Base-by-base conservation (phyloP, 2,797 vertebrate genomes). In the Falco concolor region DNA sequence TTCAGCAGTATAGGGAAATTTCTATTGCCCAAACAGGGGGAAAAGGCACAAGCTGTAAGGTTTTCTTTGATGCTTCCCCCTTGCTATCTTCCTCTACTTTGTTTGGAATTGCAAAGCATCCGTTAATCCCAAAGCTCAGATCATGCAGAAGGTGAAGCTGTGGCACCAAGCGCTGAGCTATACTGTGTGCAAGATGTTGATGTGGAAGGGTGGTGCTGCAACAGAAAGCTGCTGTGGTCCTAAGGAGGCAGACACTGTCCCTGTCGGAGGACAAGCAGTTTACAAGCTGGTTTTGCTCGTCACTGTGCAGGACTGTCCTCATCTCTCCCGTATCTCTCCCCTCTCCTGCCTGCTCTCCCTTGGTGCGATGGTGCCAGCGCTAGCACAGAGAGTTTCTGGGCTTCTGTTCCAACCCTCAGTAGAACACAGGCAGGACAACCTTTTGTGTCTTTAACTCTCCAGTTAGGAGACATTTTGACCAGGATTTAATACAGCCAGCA, bases 201-300 rank as follows among this genome's bases (percentile, higher is more conserved):
- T 38, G 52, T 40, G 63, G 65, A 67, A 72, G 19, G 21, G 14
- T 13, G 84, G 25, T 61, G 19, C 34, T 67, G 40, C 28, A 47
- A 10, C 34, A 42, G 34, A 54, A 84, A 19, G 23, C 25, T 13
- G 6, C 27, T 23, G 19, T 32, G n/a, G 28, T 78, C 53, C 40
- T 69, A 44, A 70, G 68, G 61, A 47, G 0, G 0, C 17, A 74
- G 44, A 8, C 0, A 0, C 16, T 75, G 21, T 8, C 78, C 34
- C 60, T n/a, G 67, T 79, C 1, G 6, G 67, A 47, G 36, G 28
- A 53, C 8, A 0, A 6, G 34, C 28, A 38, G 63, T 25, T 47
- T 34, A 25, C n/a, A 5, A 22, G 24, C 1, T 1, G 15, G 2
- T 69, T 82, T 74, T 82, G 20, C 59, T 63, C 2, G 3, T 45